These are phyloP conservation scores for Falco punctatus DNA, from an alignment of 2,113 vertebrate species.

Conservation along the genomic window DNA sequence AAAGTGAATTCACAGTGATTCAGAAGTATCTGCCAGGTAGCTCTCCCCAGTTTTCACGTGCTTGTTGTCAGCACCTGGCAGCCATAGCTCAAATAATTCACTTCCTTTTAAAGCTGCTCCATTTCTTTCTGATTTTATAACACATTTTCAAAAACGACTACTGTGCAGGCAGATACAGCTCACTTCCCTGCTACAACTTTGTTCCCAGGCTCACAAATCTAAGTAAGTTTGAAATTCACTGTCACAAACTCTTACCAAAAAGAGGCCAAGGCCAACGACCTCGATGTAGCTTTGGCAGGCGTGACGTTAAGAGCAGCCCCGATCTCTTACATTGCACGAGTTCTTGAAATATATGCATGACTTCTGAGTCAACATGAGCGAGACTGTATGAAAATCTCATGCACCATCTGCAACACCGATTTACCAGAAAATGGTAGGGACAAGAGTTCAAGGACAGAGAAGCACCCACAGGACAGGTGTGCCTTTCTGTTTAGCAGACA, in stretches of 20 bases:
- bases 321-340: neutral
- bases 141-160: neutral
- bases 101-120: neutral
- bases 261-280: neutral
- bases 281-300: neutral
- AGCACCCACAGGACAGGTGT: neutral
- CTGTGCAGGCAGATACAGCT: neutral
- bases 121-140: constrained; percentile 10
- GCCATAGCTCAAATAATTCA: neutral
- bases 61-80: neutral
- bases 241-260: neutral
- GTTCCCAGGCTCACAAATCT: neutral
- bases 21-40: neutral
- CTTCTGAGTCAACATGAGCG: neutral
- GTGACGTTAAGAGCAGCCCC: fast-evolving
- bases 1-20: neutral
- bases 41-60: neutral
- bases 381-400: fast-evolving
- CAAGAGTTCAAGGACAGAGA: neutral
- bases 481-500: neutral
- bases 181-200: neutral
- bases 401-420: neutral
- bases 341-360: neutral
- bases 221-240: neutral
- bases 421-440: neutral